A percentile compares a stretch with the other conserved stretches of the same genome.
Evolutionary conservation across 2,888 invertebrate species (phyloP).

Genomic region (Chaitophorus viminalis): DNA sequence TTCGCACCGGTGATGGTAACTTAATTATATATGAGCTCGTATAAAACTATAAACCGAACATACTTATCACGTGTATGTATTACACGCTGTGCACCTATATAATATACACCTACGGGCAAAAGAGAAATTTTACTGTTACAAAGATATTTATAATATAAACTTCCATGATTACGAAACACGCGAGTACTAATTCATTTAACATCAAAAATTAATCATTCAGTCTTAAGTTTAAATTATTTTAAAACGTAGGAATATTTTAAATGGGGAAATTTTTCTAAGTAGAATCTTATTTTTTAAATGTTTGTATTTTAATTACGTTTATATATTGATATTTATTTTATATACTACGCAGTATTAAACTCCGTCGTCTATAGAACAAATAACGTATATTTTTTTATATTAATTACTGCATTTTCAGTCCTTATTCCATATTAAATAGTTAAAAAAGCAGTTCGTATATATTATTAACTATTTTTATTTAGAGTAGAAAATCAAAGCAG

Average conservation of each 20-base stretch:
- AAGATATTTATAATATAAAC: slow-evolving; percentile 14
- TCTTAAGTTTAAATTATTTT: slow-evolving; percentile 11
- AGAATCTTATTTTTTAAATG: slow-evolving; percentile 28
- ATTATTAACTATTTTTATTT: slow-evolving; percentile 26
- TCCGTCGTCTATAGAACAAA: neutral
- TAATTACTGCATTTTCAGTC: neutral
- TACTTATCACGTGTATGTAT: slow-evolving; percentile 17
- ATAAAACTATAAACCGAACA: slow-evolving; percentile 8
- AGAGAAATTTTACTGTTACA: slow-evolving; percentile 31
- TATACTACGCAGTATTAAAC: neutral
- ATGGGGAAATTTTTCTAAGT: neutral
- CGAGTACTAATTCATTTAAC: neutral
- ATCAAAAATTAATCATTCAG: neutral
- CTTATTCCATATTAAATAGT: slow-evolving; percentile 8
- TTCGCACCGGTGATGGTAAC: slow-evolving; percentile 36
- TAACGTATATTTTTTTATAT: neutral
- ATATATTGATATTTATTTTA: slow-evolving; percentile 8
- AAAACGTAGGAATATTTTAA: slow-evolving; percentile 8
- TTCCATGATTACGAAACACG: slow-evolving; percentile 2
- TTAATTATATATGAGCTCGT: slow-evolving; percentile 29
- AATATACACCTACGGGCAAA: slow-evolving; percentile 45
- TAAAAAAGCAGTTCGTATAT: neutral
- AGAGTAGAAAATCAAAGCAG: slow-evolving; percentile 1
- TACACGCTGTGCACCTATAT: neutral
- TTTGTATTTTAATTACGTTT: slow-evolving; percentile 4